Evolutionary conservation across 2,113 vertebrate genomes (phyloP).

Genomic region (Hemichromis elongatus): DNA sequence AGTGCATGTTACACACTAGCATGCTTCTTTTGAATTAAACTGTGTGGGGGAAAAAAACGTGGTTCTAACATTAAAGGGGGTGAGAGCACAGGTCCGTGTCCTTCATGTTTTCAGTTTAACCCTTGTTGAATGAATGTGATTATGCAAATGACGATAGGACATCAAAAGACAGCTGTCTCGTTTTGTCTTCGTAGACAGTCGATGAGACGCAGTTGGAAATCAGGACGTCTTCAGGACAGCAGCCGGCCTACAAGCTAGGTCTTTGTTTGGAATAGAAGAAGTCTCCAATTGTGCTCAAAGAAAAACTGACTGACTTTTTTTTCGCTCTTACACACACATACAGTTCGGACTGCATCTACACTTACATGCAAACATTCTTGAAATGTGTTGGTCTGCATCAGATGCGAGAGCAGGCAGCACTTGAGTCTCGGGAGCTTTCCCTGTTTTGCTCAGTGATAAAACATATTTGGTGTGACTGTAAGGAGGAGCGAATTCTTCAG

Average conservation of each 20-base stretch:
- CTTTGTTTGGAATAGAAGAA: background rate
- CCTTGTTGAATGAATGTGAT: constrained; percentile 16
- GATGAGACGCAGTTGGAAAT: constrained; percentile 14
- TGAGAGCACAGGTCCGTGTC: background rate
- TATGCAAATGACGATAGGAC: constrained; percentile 25
- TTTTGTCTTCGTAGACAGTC: constrained; percentile 12
- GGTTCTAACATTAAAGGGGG: background rate
- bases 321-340: background rate
- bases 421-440: background rate
- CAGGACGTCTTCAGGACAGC: background rate
- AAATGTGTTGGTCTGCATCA: background rate
- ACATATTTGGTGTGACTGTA: background rate
- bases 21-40: background rate
- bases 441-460: background rate
- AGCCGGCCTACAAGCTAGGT: background rate
- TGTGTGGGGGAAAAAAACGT: background rate
- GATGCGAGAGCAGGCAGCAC: background rate
- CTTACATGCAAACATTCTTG: background rate
- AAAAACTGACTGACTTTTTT: background rate
- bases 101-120: constrained; percentile 13
- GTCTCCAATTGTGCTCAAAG: background rate
- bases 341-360: background rate
- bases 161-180: background rate
- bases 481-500: background rate
- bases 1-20: background rate